A percentile compares a stretch with the other conserved stretches of the same genome.
Conservation (phyloP, 2,888 invertebrate genomes). For the Acanthoscelides obtectus region DNA sequence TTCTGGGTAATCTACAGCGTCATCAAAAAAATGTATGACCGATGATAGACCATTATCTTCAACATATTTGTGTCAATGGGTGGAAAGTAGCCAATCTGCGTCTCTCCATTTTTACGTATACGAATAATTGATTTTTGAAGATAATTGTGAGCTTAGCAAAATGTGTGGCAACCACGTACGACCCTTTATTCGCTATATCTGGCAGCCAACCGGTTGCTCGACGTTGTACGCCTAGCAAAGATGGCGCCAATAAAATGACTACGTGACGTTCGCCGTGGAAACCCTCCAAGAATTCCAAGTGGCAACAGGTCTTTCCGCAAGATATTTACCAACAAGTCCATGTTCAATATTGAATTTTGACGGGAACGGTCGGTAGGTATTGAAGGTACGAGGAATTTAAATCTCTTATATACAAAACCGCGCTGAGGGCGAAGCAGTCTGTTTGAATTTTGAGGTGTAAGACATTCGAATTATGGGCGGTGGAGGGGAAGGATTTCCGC, state of each 20-base stretch:
- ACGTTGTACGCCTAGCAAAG: slow-evolving; percentile 33
- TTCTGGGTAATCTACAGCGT: too few species aligned
- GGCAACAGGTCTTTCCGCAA: slow-evolving; percentile 38
- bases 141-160: too few species aligned
- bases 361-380: slow-evolving; percentile 25
- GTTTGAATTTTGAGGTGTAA: neutral
- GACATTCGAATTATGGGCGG: neutral
- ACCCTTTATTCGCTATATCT: neutral
- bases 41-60: too few species aligned
- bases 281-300: slow-evolving; percentile 41
- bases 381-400: slow-evolving; percentile 20
- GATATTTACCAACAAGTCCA: slow-evolving; percentile 36
- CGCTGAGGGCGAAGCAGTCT: neutral
- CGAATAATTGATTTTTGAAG: too few species aligned
- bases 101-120: neutral
- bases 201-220: slow-evolving; percentile 37
- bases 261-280: slow-evolving; percentile 42
- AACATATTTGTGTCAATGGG: too few species aligned
- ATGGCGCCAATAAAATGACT: slow-evolving; percentile 44
- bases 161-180: neutral
- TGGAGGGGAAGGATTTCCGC: neutral
- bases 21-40: too few species aligned
- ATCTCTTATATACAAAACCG: slow-evolving; percentile 10
- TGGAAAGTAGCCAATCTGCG: too few species aligned
- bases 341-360: slow-evolving; percentile 40